These are phyloP conservation scores for Phocides pigmalion DNA, from an alignment of 1,140 invertebrate genomes.

Conservation along the genomic window DNA sequence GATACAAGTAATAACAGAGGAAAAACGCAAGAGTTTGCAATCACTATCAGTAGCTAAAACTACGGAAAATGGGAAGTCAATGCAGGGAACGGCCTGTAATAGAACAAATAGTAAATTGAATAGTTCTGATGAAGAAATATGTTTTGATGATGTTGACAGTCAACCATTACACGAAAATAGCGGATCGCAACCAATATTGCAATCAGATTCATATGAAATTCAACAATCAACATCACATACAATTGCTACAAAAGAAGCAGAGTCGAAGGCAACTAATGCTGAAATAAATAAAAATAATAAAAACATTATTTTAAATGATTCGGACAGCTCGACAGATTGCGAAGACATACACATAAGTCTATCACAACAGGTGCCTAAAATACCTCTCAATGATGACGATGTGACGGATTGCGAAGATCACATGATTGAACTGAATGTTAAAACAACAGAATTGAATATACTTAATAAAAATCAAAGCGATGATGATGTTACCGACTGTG, in stretches of 20 bases:
- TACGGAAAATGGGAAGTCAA: slow-evolving; percentile 27
- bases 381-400: slow-evolving; percentile 25
- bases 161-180: slow-evolving; percentile 49
- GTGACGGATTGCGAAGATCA: slow-evolving; percentile 40
- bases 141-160: slow-evolving; percentile 65
- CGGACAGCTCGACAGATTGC: slow-evolving; percentile 59
- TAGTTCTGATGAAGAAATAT: slow-evolving; percentile 61
- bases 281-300: slow-evolving; percentile 2
- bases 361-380: slow-evolving; percentile 49
- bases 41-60: neutral
- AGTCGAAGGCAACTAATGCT: slow-evolving; percentile 19
- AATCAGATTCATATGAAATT: slow-evolving; percentile 26
- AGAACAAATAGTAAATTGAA: slow-evolving; percentile 37
- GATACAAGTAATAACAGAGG: slow-evolving; percentile 43
- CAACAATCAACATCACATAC: too few relatives aligned
- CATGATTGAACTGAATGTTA: neutral
- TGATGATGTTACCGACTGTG: slow-evolving; percentile 41
- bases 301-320: slow-evolving; percentile 22
- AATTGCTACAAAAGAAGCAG: slow-evolving; percentile 15
- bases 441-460: neutral
- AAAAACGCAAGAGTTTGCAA: too few relatives aligned
- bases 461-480: slow-evolving; percentile 25
- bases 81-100: slow-evolving; percentile 20
- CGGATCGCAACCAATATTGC: slow-evolving; percentile 62
- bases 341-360: slow-evolving; percentile 59